These are phyloP conservation scores for Lepus oiostolus DNA, from an alignment of 2,797 vertebrate species.

Conservation along the genomic window DNA sequence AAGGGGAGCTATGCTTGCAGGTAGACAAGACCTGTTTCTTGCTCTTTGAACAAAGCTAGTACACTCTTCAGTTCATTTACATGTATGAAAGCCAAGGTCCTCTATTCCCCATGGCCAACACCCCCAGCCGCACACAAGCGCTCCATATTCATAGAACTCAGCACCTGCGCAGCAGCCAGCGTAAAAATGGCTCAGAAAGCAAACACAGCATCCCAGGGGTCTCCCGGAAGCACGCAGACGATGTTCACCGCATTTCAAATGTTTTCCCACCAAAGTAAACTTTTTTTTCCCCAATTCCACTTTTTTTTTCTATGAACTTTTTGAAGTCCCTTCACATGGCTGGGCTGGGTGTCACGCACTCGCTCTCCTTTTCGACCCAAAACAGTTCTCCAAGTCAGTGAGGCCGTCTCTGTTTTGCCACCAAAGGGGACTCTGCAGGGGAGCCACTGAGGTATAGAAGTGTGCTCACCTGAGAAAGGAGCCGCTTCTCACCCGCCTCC, in stretches of 20 bases:
- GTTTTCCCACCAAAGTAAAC: no score
- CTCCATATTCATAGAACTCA: background rate
- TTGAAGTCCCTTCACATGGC: no score
- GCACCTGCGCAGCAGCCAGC: background rate
- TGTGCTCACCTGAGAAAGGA: conserved; percentile 84
- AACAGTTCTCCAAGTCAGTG: conserved; percentile 72
- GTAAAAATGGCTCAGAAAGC: background rate
- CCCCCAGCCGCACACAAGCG: fast-evolving
- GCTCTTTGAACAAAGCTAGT: background rate
- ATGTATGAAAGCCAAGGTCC: background rate
- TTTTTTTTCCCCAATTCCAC: no score
- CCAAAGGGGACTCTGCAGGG: conserved; percentile 71
- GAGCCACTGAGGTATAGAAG: conserved; percentile 68
- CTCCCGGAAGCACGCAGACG: no score
- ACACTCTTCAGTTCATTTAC: background rate
- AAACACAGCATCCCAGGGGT: no score
- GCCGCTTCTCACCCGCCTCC: conserved; percentile 83
- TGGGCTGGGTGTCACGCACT: background rate
- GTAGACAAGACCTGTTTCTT: background rate
- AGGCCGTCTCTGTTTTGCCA: conserved; percentile 68
- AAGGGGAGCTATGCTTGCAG: background rate
- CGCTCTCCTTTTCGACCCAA: conserved; percentile 63
- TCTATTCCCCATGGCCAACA: background rate
- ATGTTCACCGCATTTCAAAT: no score
- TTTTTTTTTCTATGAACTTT: no score